Conservation (phyloP, 2,113 vertebrate genomes). For the Morone saxatilis region DNA sequence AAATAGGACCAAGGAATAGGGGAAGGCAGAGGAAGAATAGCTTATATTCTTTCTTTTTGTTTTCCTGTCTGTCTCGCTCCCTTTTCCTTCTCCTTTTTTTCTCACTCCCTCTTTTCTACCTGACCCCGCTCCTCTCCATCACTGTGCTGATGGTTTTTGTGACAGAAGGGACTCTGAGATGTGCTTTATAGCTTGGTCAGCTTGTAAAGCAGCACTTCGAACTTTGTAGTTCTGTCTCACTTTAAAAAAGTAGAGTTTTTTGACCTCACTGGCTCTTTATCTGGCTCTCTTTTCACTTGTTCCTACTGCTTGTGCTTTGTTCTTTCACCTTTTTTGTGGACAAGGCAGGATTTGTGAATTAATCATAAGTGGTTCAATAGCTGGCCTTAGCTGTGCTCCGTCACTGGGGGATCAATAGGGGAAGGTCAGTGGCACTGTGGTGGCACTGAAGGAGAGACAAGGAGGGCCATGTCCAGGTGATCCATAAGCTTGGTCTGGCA, state of each 20-base stretch:
- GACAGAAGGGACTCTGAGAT: conserved; percentile 66
- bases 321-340: conserved; percentile 79
- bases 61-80: conserved; percentile 54
- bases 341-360: conserved; percentile 83
- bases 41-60: conserved; percentile 54
- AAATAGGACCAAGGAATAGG: conserved; percentile 69
- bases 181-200: conserved; percentile 73
- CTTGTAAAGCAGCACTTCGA: conserved; percentile 67
- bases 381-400: conserved; percentile 80
- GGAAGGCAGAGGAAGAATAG: conserved; percentile 63
- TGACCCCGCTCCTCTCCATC: conserved; percentile 33
- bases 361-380: conserved; percentile 85
- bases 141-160: conserved; percentile 52
- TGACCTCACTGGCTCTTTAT: conserved; percentile 67
- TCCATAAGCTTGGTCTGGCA: conserved; percentile 80
- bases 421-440: conserved; percentile 73
- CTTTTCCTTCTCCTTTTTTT: conserved; percentile 51
- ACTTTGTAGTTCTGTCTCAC: conserved; percentile 63
- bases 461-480: conserved; percentile 74
- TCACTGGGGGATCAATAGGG: conserved; percentile 82
- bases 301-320: conserved; percentile 67
- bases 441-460: conserved; percentile 67
- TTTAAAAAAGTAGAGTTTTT: conserved; percentile 69
- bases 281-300: conserved; percentile 56
- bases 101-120: conserved; percentile 48